These are phyloP conservation scores for Acrobasis repandana DNA, from an alignment of 2,888 invertebrate species.

Conservation along the genomic window DNA sequence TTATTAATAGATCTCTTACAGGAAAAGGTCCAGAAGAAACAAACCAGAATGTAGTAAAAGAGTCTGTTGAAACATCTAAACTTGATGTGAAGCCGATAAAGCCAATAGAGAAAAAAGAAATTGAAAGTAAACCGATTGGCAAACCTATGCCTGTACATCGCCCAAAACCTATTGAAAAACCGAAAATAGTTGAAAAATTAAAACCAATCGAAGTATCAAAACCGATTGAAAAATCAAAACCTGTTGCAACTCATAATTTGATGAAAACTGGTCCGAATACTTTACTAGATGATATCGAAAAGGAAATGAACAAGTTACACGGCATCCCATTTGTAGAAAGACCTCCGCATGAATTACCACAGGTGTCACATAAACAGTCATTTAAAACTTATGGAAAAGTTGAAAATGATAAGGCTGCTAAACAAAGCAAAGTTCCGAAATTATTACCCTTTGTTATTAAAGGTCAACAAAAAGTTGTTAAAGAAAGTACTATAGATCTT, in stretches of 20 bases:
- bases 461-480: slow-evolving; percentile 39
- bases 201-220: slow-evolving; percentile 2
- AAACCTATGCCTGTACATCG: background rate
- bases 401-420: slow-evolving; percentile 43
- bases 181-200: background rate
- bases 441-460: slow-evolving; percentile 51
- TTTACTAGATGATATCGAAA: slow-evolving; percentile 68
- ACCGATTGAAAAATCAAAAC: background rate
- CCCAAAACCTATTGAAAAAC: slow-evolving; percentile 2
- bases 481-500: slow-evolving; percentile 43
- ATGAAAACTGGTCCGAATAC: slow-evolving; percentile 36
- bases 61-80: slow-evolving; percentile 23
- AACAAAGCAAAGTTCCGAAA: slow-evolving; percentile 51
- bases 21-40: slow-evolving; percentile 50
- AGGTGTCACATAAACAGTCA: slow-evolving; percentile 42
- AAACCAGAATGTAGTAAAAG: slow-evolving; percentile 35
- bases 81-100: slow-evolving; percentile 11
- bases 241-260: background rate
- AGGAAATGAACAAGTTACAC: slow-evolving; percentile 76
- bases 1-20: slow-evolving; percentile 58
- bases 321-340: slow-evolving; percentile 70
- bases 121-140: slow-evolving; percentile 6
- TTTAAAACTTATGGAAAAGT: slow-evolving; percentile 43
- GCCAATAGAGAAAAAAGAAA: slow-evolving; percentile 32
- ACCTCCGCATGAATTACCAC: slow-evolving; percentile 61